Evolutionary conservation across 2,113 vertebrate genomes (phyloP).

Genomic region (Chroicocephalus ridibundus): DNA sequence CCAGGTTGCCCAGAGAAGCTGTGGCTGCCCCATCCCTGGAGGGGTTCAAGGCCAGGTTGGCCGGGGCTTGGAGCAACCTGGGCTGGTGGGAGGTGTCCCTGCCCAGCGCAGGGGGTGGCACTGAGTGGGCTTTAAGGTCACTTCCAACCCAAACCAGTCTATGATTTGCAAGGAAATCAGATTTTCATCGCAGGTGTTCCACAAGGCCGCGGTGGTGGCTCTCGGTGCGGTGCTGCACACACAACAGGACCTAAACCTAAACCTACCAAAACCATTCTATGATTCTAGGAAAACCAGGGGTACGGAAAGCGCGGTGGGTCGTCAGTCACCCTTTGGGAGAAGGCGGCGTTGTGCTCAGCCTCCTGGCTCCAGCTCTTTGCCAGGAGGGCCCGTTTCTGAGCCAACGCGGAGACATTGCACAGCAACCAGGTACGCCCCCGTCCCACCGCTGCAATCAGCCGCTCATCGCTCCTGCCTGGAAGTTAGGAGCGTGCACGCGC

Average conservation of each 20-base stretch:
- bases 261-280: not conserved
- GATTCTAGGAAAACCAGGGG: fast-evolving
- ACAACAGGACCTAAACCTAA: too few species aligned
- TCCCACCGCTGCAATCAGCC: not conserved
- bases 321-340: not conserved
- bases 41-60: not conserved
- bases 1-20: too few species aligned
- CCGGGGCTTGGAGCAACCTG: not conserved
- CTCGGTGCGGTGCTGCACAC: too few species aligned
- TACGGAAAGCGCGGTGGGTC: fast-evolving
- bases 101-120: not conserved
- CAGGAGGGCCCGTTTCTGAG: not conserved
- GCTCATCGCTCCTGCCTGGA: not conserved
- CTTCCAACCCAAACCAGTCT: not conserved
- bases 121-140: not conserved
- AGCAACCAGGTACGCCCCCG: not conserved
- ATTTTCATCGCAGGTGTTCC: too few species aligned
- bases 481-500: not conserved
- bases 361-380: not conserved
- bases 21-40: not conserved
- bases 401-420: fast-evolving
- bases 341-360: not conserved
- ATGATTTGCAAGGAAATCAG: not conserved
- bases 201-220: too few species aligned
- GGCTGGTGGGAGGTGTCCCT: not conserved